Base-by-base conservation (phyloP, 1,140 invertebrate species). In the Nephila pilipes region DNA sequence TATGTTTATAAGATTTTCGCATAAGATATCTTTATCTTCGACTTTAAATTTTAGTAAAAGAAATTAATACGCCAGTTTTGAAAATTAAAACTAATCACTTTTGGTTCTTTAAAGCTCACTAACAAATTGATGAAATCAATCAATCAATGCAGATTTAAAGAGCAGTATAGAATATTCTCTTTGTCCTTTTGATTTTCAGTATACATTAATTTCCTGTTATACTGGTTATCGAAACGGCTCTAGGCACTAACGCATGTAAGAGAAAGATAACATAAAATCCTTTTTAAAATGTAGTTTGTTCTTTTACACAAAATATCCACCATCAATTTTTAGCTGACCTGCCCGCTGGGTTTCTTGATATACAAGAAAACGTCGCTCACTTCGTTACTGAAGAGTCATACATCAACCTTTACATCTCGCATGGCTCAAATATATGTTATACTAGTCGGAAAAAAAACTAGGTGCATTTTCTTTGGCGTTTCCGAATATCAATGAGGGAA, bases 401-500 rank as follows among this genome's bases (percentile, higher is more conserved):
- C 79, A 91, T 91, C 89, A 91, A 87, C 89, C 32, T 87, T 20
- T 63, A 36, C 58, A 60, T 60, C 60, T 55, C 14, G 12, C 89
- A 38, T 20, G 63, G 87, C 60, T 54, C 58, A 54, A 88, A 83
- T 58, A 83, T 46, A 57, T 90, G 88, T 80, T 88, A 58, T 12
- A 22, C 6, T 20, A 54, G 65, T 79, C 58, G 16, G 14, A 79
- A 90, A 90, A 83, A 83, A 79, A 79, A 63, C 55, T 63, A 18
- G 46, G 89, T 65, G 32, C 89, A 60, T 65, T 91, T 91, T 91
- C 89, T 91, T 91, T 63, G 69, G 63, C 46, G 25, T 75, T 55
- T 91, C n/a, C 60, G 91, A 93, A 93, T 93, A 93, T 93, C 91
- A 93, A 93, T 93, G 91, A 93, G 85, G 83, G 91, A 87, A 87